phyloP scores from a whole-genome alignment of 2,888 invertebrate species.

The Drosophila siamana region DNA sequence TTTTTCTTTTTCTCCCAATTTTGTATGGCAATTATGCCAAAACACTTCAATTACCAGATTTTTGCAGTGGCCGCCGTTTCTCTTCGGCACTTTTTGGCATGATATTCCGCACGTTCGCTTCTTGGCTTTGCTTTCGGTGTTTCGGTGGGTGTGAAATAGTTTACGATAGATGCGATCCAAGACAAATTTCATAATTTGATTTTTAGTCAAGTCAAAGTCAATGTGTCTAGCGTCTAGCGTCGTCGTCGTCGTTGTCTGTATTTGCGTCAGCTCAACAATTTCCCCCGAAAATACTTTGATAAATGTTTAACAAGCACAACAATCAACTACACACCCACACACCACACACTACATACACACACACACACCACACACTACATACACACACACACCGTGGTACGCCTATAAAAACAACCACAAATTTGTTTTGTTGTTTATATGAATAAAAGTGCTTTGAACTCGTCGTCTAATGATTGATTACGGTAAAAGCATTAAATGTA shows the following conservation, averaged over 20 bases:
- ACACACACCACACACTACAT: too few species aligned
- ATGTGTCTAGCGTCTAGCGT: too few species aligned
- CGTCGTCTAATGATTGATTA: conserved; percentile 61
- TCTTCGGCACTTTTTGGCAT: conserved; percentile 51
- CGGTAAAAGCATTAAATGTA: conserved; percentile 41
- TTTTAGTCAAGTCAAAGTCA: conserved; percentile 58
- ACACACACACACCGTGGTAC: conserved; percentile 15
- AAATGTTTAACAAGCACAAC: conserved; percentile 49
- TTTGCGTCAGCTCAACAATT: conserved; percentile 55
- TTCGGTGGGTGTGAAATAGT: conserved; percentile 44
- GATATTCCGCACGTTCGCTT: conserved; percentile 60
- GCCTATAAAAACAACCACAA: conserved; percentile 43
- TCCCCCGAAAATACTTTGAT: conserved; percentile 38
- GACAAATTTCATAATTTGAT: conserved; percentile 53
- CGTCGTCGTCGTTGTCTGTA: too few species aligned
- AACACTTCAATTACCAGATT: conserved; percentile 67
- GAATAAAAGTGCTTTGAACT: conserved; percentile 66
- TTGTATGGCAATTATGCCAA: conserved; percentile 69
- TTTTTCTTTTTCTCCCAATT: conserved; percentile 28
- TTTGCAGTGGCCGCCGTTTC: conserved; percentile 36
- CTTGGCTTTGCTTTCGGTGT: conserved; percentile 7
- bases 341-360: too few species aligned
- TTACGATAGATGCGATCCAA: conserved; percentile 33
- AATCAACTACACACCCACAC: conserved; percentile 22
- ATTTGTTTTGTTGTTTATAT: conserved; percentile 28